Evolutionary conservation across 2,888 invertebrate species (phyloP).

Genomic region (Heliconius ethilla): DNA sequence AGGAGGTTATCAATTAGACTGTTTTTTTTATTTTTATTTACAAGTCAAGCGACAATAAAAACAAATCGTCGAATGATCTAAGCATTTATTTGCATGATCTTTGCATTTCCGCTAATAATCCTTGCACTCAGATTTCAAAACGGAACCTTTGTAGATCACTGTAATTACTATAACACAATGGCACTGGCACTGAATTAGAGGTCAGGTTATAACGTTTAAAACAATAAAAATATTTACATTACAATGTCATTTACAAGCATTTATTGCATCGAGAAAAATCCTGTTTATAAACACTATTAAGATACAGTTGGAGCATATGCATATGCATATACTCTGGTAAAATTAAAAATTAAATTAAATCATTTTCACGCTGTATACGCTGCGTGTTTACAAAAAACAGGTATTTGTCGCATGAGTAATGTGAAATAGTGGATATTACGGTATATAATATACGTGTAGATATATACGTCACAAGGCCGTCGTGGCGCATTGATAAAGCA

Average conservation of each 20-base stretch:
- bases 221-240: conserved; percentile 23
- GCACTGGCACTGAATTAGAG: conserved; percentile 22
- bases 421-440: too few species aligned
- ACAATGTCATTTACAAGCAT: not conserved
- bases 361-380: too few species aligned
- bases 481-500: not conserved
- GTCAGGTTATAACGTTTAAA: conserved; percentile 13
- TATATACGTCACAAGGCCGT: too few species aligned
- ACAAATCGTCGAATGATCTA: conserved; percentile 5
- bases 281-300: not conserved
- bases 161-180: conserved; percentile 23
- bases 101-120: conserved; percentile 13
- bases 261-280: conserved; percentile 11
- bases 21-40: not conserved
- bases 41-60: not conserved
- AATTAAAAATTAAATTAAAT: too few species aligned
- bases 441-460: too few species aligned
- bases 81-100: conserved; percentile 14
- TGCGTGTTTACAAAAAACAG: not conserved
- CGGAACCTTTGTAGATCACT: conserved; percentile 13
- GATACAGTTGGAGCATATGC: not conserved
- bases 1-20: too few species aligned
- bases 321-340: too few species aligned
- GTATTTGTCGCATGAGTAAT: not conserved
- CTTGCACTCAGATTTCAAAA: conserved; percentile 11